Conservation (phyloP, 2,113 vertebrate species). For the Heloderma charlesbogerti region DNA sequence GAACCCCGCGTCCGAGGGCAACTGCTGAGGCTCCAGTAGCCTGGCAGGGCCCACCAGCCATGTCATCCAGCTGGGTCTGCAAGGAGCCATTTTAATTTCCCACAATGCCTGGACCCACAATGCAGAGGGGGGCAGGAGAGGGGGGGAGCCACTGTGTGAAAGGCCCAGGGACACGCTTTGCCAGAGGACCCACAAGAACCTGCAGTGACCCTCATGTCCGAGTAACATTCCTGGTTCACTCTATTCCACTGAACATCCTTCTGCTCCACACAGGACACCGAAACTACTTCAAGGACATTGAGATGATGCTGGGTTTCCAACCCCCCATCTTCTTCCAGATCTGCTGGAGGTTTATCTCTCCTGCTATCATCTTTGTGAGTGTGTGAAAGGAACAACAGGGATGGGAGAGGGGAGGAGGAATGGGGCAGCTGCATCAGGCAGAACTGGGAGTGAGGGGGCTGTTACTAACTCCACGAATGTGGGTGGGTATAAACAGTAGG, state of each 20-base stretch:
- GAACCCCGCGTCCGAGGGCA: not conserved
- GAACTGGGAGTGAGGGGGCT: not conserved
- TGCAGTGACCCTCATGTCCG: not conserved
- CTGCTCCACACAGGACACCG: conserved; percentile 82
- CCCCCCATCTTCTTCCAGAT: conserved; percentile 97
- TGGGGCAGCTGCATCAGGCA: not conserved
- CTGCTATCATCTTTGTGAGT: conserved; percentile 95
- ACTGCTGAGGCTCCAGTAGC: not conserved
- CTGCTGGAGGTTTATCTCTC: conserved; percentile 98
- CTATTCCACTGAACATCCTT: not conserved
- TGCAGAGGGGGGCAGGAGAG: not conserved
- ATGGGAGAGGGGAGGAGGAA: not conserved
- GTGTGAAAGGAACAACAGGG: rapidly evolving
- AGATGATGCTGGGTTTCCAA: conserved; percentile 99
- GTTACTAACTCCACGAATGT: not conserved
- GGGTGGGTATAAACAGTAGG: not conserved
- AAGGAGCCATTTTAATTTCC: not conserved
- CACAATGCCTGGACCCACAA: not conserved
- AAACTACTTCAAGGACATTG: conserved; percentile 97
- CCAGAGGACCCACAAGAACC: not conserved
- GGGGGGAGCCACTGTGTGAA: too few species aligned
- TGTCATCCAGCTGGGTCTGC: not conserved
- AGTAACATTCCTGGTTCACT: not conserved
- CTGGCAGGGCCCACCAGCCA: not conserved
- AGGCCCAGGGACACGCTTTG: not conserved